Evolutionary conservation across 2,797 vertebrate genomes (phyloP), one percentile per base, ranked within the genome.

Genomic region (Eremophila alpestris): DNA sequence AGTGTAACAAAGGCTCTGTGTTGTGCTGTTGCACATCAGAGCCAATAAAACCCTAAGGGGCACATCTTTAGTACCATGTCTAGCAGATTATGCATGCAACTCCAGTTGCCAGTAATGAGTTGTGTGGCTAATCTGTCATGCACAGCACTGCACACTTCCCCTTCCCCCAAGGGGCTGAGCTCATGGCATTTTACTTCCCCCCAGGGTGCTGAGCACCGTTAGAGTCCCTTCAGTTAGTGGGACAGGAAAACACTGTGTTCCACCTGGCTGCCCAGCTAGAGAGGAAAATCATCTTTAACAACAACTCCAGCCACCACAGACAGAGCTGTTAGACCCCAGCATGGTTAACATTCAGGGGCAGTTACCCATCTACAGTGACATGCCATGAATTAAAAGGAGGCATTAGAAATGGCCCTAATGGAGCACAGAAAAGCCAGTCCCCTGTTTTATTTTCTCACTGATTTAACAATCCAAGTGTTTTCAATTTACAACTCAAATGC

Each of bases 1-100:
- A 92, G 64, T n/a, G 74, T 93, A 96, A 97, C 95, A 97, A 96
- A 96, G 93, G 83, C 89, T 93, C 94, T 90, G 95, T 94, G 94
- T 95, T 96, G 83, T 76, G 95, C 89, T 76, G 8, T 64, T 87
- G 79, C 41, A 94, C 85, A 91, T 92, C 92, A 88, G 95, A 96
- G 94, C 94, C 95, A 96, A 79, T 88, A 87, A 91, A 86, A 1
- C 89, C 87, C 91, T 93, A 87, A 93, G 95, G 96, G 94, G 89
- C 87, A 92, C 90, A 86, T 96, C 87, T 86, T 77, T 83, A 91
- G 84, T 84, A 94, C 93, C 93, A 93, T 52, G 95, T 91, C 94
- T 95, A 91, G 95, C 76, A 86, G 85, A 94, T 97, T 95, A 96
- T 91, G 85, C 85, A 95, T 95, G 95, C 94, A 95, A 88, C 91